Evolutionary conservation across 2,888 invertebrate genomes (phyloP), one percentile per base, ranked within the genome.

Genomic region (Lissocephala sabroskyi): DNA sequence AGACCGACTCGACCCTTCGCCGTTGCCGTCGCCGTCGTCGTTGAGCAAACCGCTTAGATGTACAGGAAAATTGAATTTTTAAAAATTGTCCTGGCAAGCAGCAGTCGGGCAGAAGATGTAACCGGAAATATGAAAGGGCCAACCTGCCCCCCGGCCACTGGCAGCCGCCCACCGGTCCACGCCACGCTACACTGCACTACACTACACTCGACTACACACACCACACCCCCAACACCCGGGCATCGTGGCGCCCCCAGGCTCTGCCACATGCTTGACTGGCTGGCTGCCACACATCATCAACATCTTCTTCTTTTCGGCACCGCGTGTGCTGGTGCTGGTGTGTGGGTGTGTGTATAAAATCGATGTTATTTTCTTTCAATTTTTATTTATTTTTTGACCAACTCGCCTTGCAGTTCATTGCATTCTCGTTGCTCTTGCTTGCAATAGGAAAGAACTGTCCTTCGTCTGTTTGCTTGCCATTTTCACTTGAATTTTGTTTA

Each of bases 51-150:
- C 49, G 55, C 45, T 76, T 73, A 65, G 59, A 76, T 73, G 74
- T 59, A 57, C 44, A 46, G 49, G 58, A 61, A 78, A 73, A 73
- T 73, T 73, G 78, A 73, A 73, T 78, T 73, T 78, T 77, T 77
- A 62, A 76, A 73, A 77, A 70, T 70, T 73, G 75, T 77, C 73
- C 62, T 61, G 26, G 56, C 65, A 56, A 37, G 32, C 30, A 37
- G 13, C 28, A 29, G 4, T 9, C 18, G 9, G 13, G 10, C 10
- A 14, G 42, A 54, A 56, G 56, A 59, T 49, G 73, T 49, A 56
- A 49, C 63, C 61, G 59, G 75, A 71, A 74, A 71, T 77, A 74
- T 68, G 74, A 71, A 70, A 65, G 19, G 16, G 19, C 37, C 45
- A 28, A 39, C 23, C 13, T 14, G 3, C 1, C 16, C 18, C n/a